Base-by-base conservation (phyloP, 2,113 vertebrate species). In the Lathamus discolor region DNA sequence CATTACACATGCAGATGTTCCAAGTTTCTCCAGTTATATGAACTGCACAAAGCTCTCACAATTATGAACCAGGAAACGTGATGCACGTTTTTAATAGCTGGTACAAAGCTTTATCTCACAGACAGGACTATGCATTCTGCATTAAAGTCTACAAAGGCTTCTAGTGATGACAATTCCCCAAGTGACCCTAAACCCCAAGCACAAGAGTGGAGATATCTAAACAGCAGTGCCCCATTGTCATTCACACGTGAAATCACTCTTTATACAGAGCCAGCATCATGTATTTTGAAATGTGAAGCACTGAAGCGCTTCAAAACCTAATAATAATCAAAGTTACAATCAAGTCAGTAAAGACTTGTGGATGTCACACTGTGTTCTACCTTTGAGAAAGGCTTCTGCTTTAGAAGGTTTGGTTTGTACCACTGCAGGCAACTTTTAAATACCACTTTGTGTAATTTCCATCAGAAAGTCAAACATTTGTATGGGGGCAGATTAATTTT, bases 341-440 rank as follows among this genome's bases (percentile, higher is more conserved):
- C 13, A 1, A 6, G 17, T 10, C 14, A 49, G 31, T 11, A 33
- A 41, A 49, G 62, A 37, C 2, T 1, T 22, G 14, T 2, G 11
- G 8, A 5, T 17, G 41, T 10, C 51, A n/a, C 3, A 13, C 14
- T 12, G 7, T 4, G 8, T 24, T 28, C 62, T 6, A 23, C 35
- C 35, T 63, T 11, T 7, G 37, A 39, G 12, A 10, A 27, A 16
- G 48, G 25, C 27, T 18, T 28, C 3, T 28, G 7, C 23, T 61
- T 41, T 3, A 28, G 20, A 33, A 57, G 5, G 9, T 81, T 62
- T 35, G 29, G 7, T 25, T 31, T 39, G 13, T 23, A 23, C 27
- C 16, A 1, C 33, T 23, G 37, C 2, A 46, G 9, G 9, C 35
- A 93, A 37, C 39, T 43, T 66, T 44, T 23, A 17, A 41, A 35